Evolutionary conservation across 92 coral and sea anemone genomes (phyloP).

Genomic region (Paragorgia papillata): DNA sequence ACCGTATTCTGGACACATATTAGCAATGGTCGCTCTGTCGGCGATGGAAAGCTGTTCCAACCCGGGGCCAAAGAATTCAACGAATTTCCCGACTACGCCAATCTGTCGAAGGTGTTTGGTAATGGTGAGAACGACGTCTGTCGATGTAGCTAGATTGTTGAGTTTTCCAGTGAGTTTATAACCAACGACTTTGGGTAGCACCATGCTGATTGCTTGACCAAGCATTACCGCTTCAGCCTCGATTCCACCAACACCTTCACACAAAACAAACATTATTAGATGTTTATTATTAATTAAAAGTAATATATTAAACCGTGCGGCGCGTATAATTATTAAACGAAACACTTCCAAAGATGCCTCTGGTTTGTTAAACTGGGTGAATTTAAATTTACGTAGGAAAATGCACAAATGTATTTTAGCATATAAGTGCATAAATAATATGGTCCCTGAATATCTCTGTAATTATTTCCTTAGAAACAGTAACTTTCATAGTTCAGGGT

Average conservation of each 20-base stretch:
- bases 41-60: constrained; percentile 88
- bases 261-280: not conserved
- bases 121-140: constrained; percentile 93
- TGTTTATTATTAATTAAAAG: not conserved
- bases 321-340: too few species aligned
- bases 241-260: constrained; percentile 97
- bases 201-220: constrained; percentile 98
- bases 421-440: too few species aligned
- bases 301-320: too few species aligned
- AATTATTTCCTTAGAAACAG: too few species aligned
- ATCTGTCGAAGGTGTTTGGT: constrained; percentile 94
- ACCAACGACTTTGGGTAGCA: constrained; percentile 92
- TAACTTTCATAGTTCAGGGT: too few species aligned
- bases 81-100: constrained; percentile 98
- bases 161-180: constrained; percentile 86
- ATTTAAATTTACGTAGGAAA: too few species aligned
- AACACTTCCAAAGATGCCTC: too few species aligned
- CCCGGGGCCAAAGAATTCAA: constrained; percentile 99
- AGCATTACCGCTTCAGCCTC: constrained; percentile 99
- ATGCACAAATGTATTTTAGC: too few species aligned
- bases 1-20: constrained; percentile 99
- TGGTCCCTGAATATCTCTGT: too few species aligned
- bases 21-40: constrained; percentile 95
- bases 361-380: too few species aligned
- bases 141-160: constrained; percentile 78